These are phyloP conservation scores for Scrobipalpa atriplicella DNA, from an alignment of 2,888 invertebrate genomes.

Conservation along the genomic window DNA sequence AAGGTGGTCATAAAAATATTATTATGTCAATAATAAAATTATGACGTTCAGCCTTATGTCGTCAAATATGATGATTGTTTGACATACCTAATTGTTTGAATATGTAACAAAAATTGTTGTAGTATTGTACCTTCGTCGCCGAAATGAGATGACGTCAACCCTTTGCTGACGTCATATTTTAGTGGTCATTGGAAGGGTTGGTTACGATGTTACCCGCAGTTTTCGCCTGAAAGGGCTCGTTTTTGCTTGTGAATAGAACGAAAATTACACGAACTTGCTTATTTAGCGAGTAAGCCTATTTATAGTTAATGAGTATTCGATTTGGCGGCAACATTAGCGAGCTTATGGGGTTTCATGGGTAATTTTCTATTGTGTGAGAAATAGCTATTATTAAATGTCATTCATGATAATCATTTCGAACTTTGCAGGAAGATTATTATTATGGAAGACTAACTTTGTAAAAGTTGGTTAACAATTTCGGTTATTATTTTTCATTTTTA, in stretches of 20 bases:
- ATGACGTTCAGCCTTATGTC: background rate
- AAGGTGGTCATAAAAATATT: no score
- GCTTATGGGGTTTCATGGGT: background rate
- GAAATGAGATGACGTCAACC: conserved; percentile 37
- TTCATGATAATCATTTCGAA: no score
- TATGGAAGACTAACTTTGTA: background rate
- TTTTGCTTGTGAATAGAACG: background rate
- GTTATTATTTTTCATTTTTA: background rate
- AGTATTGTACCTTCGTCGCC: background rate
- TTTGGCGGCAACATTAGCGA: conserved; percentile 31
- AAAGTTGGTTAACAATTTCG: background rate
- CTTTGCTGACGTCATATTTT: conserved; percentile 48
- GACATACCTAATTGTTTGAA: background rate
- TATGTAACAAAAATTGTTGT: background rate
- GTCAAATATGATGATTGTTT: background rate
- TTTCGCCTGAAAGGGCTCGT: background rate
- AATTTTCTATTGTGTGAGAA: background rate
- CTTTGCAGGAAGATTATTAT: no score
- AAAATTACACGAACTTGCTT: conserved; percentile 44
- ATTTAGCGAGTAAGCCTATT: conserved; percentile 50
- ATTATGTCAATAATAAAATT: no score
- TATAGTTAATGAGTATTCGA: conserved; percentile 55
- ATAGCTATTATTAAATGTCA: background rate
- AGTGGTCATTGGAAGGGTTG: conserved; percentile 45
- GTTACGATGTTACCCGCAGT: conserved; percentile 29